Base-by-base conservation (phyloP, 2,797 vertebrate species). In the Rhinichthys osculus region DNA sequence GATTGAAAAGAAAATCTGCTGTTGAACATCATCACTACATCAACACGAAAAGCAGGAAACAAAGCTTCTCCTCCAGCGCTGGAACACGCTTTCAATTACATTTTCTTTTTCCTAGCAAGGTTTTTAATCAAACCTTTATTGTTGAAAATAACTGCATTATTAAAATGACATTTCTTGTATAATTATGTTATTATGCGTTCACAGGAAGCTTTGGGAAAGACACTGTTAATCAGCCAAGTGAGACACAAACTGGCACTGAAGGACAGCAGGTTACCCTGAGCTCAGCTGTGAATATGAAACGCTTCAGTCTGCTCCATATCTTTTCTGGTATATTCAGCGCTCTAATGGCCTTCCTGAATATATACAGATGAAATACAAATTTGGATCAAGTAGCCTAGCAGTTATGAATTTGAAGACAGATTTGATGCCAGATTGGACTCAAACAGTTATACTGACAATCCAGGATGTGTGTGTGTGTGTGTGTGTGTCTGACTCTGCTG, bases 401-500 rank as follows among this genome's bases (percentile, higher is more conserved):
- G 52, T 16, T 77, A 8, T 70, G 0, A 17, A 64, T 84, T 73
- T 13, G n/a, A 59, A 50, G 69, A 88, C 4, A 87, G 87, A 86
- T 90, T 88, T 87, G 17, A 78, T 35, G 70, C 84, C 17, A 23
- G 27, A 33, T 19, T 35, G 78, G 64, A 62, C 10, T 30, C 70
- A 23, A 90, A 52, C 62, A 47, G 74, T 87, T 84, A 83, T 84
- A 69, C 87, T 82, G 81, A 83, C 9, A 19, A 86, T 85, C 78
- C 50, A 85, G 82, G 17, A 67, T n/a, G n/a, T n/a, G n/a, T 35
- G 59, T 66, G n/a, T n/a, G n/a, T n/a, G n/a, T n/a, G n/a, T n/a
- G 7, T 3, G 14, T 47, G 77, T 79, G 17, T 47, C 57, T 2
- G 73, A 52, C 50, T 52, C 85, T 78, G 85, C 85, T 66, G 59